Evolutionary conservation across 2,888 invertebrate species (phyloP), one percentile per base, ranked within the genome.

Genomic region (Lingula anatina): DNA sequence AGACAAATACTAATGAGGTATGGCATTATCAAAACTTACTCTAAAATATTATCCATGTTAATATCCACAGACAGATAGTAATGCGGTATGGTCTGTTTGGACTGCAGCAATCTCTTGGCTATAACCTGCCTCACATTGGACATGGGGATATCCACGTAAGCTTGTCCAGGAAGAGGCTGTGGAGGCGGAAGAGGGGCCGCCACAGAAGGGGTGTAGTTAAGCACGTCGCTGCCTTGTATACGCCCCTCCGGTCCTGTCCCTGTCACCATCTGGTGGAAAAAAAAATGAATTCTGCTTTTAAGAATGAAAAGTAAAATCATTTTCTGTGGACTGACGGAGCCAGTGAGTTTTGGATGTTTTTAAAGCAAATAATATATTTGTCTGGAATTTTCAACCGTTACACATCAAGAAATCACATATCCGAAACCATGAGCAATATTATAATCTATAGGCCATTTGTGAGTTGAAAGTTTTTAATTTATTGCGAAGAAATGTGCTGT

Each of bases 51-150:
- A 70, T 96, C 94, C 66, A 97, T 85, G 67, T 87, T 85, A 50
- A 93, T 83, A 48, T 96, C 93, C 38, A 87, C 83, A 0, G 88
- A 85, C 2, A 97, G 81, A 77, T 99, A 99, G 78, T 97, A 99
- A 77, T 99, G 99, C 3, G 99, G 99, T 71, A 99, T 90, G 44
- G 86, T 87, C 76, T 88, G 86, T 79, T 97, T 97, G 31, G 96
- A 92, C 66, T 88, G 85, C 1, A 87, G 73, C 44, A 96, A 81
- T 36, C 96, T 82, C 75, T 90, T 90, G 25, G 95, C 96, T 70
- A 96, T 95, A 27, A 89, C 86, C 71, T 84, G 84, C 54, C 94
- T 82, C 78, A 96, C 88, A 70, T 84, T 88, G 1, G 88, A 84
- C 28, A 94, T 82, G 0, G 92, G 90, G 55, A 90, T 82, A 79